Evolutionary conservation across 2,113 vertebrate species (phyloP).

Genomic region (Stigmatopora argus): DNA sequence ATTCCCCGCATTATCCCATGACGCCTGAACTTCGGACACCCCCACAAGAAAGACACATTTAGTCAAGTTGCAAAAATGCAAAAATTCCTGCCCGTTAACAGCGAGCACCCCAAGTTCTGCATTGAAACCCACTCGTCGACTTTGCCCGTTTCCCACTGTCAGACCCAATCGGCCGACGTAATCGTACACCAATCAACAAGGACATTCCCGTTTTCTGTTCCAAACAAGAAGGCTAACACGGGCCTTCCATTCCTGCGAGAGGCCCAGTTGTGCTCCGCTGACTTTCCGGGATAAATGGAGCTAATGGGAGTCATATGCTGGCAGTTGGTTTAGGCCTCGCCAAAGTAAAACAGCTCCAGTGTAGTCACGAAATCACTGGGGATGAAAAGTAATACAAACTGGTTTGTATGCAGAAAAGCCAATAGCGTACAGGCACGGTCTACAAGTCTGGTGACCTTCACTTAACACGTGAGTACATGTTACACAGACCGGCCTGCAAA

Average conservation of each 20-base stretch:
- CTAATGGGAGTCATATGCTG: slow-evolving; percentile 68
- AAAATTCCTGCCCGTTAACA: slow-evolving; percentile 20
- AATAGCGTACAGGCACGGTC: slow-evolving; percentile 15
- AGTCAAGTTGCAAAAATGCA: slow-evolving; percentile 5
- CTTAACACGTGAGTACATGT: slow-evolving; percentile 52
- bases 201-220: slow-evolving; percentile 39
- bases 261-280: slow-evolving; percentile 59
- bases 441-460: slow-evolving; percentile 33
- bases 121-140: slow-evolving; percentile 8
- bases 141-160: slow-evolving; percentile 45
- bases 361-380: slow-evolving; percentile 38
- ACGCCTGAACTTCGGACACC: slow-evolving; percentile 36
- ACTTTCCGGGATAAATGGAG: slow-evolving; percentile 61
- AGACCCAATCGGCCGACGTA: slow-evolving; percentile 41
- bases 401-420: background rate
- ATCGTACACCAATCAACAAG: slow-evolving; percentile 49
- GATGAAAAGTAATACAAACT: slow-evolving; percentile 12
- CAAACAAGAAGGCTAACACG: slow-evolving; percentile 28
- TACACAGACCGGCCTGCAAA: slow-evolving; percentile 37
- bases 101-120: slow-evolving; percentile 15
- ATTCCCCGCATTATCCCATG: too few species aligned
- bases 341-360: slow-evolving; percentile 54
- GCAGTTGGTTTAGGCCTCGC: slow-evolving; percentile 44
- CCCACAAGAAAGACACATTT: slow-evolving; percentile 13
- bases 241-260: slow-evolving; percentile 36